A percentile compares a stretch with the other conserved stretches of the same genome.
These are phyloP conservation scores for Lutraria rhynchaena DNA, from an alignment of 1,140 invertebrate species.

Conservation along the genomic window DNA sequence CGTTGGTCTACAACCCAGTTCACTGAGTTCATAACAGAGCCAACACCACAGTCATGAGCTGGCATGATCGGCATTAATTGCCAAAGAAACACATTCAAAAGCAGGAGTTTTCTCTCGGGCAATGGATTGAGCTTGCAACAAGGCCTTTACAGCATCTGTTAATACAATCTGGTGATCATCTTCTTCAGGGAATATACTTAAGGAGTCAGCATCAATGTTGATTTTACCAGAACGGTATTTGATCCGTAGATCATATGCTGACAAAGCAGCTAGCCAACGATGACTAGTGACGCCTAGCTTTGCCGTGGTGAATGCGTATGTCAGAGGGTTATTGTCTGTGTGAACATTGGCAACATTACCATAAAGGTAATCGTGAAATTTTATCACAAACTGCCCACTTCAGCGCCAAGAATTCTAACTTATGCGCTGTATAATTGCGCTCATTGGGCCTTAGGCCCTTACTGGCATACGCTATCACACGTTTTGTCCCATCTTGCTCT, in stretches of 20 bases:
- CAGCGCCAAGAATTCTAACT: conserved; percentile 53
- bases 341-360: too few species aligned
- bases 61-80: neutral
- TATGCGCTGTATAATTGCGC: conserved; percentile 54
- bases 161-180: neutral
- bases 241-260: neutral
- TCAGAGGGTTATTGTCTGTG: conserved; percentile 8
- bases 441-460: conserved; percentile 34
- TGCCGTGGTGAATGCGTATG: neutral
- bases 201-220: neutral
- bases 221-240: neutral
- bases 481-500: conserved; percentile 57
- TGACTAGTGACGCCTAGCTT: neutral
- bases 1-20: conserved; percentile 1
- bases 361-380: neutral
- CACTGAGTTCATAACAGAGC: neutral
- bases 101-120: neutral
- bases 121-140: neutral
- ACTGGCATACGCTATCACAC: conserved; percentile 61
- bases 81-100: neutral
- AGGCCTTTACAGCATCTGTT: neutral
- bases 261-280: neutral
- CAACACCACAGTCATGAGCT: neutral
- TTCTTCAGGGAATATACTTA: neutral
- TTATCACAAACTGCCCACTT: conserved; percentile 4